Evolutionary conservation across 2,113 vertebrate genomes (phyloP).

Genomic region (Stegastes partitus): DNA sequence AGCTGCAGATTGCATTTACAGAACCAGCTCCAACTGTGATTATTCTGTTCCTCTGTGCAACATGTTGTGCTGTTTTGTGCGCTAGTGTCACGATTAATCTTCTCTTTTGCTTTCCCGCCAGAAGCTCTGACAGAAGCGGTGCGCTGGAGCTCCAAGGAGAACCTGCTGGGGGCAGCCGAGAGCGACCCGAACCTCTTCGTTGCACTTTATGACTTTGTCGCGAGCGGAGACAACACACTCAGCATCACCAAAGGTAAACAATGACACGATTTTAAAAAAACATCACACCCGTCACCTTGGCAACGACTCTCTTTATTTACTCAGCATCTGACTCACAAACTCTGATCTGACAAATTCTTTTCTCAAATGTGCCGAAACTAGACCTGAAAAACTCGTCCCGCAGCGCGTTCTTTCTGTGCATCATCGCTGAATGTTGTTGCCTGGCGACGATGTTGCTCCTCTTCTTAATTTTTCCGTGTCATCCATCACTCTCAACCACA

Average conservation of each 20-base stretch:
- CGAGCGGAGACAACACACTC: slow-evolving; percentile 99
- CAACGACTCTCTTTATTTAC: background rate
- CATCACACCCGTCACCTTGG: background rate
- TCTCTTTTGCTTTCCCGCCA: slow-evolving; percentile 69
- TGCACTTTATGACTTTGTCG: slow-evolving; percentile 99
- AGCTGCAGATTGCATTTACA: background rate
- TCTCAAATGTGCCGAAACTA: background rate
- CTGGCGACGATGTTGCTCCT: background rate
- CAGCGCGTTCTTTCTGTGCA: background rate
- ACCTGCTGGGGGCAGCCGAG: slow-evolving; percentile 95
- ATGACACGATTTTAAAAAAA: rapidly evolving
- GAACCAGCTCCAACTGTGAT: background rate
- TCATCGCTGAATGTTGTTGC: slow-evolving; percentile 32
- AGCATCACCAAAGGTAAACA: slow-evolving; percentile 98
- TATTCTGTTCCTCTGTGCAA: background rate
- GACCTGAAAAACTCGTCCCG: slow-evolving; percentile 3
- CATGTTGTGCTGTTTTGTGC: background rate
- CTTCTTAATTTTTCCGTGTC: slow-evolving; percentile 1
- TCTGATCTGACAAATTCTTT: background rate
- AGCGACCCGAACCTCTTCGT: slow-evolving; percentile 99
- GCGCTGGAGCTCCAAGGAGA: slow-evolving; percentile 99
- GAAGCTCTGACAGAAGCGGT: slow-evolving; percentile 97
- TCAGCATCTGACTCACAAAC: background rate
- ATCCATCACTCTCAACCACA: background rate
- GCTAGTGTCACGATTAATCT: background rate